A percentile compares a stretch with the other conserved stretches of the same genome.
Evolutionary conservation across 1,140 invertebrate genomes (phyloP).

Genomic region (Trichogramma pretiosum): DNA sequence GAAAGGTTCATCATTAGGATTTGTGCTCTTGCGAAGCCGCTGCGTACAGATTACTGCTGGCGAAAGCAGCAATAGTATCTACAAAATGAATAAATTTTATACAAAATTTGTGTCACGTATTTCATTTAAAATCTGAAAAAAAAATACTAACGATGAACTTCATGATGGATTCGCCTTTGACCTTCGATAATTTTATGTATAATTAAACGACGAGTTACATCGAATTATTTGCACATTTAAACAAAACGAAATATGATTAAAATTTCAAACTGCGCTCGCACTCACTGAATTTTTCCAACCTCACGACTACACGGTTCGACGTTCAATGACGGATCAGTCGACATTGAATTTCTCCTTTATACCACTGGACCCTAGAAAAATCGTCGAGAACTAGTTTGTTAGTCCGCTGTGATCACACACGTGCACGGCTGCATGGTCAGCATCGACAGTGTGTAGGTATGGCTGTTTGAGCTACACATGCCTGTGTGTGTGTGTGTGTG

Average conservation of each 20-base stretch:
- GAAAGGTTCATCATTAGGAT: constrained; percentile 38
- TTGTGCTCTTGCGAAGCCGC: constrained; percentile 20
- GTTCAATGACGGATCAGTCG: constrained; percentile 36
- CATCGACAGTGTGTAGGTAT: not conserved
- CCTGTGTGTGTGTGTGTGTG: not conserved
- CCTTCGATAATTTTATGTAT: not conserved
- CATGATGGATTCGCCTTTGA: constrained; percentile 2
- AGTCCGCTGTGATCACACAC: constrained; percentile 30
- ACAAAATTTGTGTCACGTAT: not conserved
- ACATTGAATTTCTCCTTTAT: constrained; percentile 47
- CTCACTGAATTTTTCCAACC: constrained; percentile 23
- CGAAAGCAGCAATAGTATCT: constrained; percentile 31
- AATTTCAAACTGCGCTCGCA: no score
- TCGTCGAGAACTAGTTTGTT: constrained; percentile 42
- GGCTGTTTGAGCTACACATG: not conserved
- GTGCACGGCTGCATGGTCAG: not conserved
- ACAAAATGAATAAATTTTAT: constrained; percentile 15
- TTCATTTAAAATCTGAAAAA: not conserved
- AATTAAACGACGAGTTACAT: no score
- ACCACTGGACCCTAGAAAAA: constrained; percentile 36
- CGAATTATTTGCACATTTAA: no score
- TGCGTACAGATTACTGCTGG: constrained; percentile 28
- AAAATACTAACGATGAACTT: constrained; percentile 12
- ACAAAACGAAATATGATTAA: no score
- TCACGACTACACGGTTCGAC: constrained; percentile 23